These are phyloP conservation scores for Heterotis niloticus DNA, from an alignment of 2,113 vertebrate species.

Conservation along the genomic window DNA sequence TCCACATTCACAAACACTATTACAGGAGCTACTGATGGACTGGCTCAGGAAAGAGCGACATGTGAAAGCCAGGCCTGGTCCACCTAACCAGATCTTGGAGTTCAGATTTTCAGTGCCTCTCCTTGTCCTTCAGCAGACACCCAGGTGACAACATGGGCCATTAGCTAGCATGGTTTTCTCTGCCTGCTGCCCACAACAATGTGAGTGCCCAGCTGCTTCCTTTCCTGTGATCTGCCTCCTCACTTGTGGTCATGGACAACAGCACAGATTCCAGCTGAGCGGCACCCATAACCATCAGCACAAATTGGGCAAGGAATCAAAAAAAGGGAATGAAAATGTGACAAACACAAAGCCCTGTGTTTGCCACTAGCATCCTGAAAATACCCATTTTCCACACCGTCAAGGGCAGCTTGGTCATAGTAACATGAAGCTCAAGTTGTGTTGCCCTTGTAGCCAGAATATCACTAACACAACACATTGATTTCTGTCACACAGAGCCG, in stretches of 20 bases:
- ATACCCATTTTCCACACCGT: neutral
- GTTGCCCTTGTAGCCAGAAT: conserved; percentile 38
- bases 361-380: neutral
- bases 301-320: neutral
- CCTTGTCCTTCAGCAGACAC: neutral
- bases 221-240: too few relatives aligned
- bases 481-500: conserved; percentile 32
- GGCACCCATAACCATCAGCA: neutral
- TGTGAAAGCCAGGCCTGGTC: too few relatives aligned
- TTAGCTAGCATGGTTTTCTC: too few relatives aligned
- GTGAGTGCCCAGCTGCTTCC: neutral
- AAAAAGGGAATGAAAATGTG: neutral
- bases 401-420: neutral
- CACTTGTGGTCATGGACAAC: neutral
- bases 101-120: too few relatives aligned
- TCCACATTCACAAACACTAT: too few relatives aligned
- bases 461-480: conserved; percentile 43
- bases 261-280: neutral
- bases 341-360: neutral
- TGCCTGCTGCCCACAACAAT: neutral
- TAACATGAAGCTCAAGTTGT: neutral
- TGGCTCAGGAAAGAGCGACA: too few relatives aligned
- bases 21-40: too few relatives aligned
- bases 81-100: too few relatives aligned
- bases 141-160: neutral